These are phyloP conservation scores for Halichondria panicea DNA, from an alignment of 37 sponge, comb jelly and placozoan genomes.

Conservation along the genomic window DNA sequence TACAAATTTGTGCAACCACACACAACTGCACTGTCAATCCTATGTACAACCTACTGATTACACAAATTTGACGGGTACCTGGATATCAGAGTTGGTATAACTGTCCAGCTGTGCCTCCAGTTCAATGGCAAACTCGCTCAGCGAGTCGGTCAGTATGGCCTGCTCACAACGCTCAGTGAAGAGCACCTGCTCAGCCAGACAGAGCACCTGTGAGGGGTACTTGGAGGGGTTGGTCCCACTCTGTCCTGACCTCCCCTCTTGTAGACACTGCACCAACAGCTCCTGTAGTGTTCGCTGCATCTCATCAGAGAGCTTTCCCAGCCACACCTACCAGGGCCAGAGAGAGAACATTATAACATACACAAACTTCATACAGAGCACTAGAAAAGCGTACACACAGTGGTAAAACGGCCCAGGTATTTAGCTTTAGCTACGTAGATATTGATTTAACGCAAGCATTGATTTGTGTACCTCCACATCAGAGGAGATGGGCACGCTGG, in stretches of 20 bases:
- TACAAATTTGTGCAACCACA: too few relatives aligned
- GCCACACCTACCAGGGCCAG: constrained; percentile 68
- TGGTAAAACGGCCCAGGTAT: too few relatives aligned
- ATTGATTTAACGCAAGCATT: too few relatives aligned
- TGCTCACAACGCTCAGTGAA: constrained; percentile 96
- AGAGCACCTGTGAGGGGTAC: constrained; percentile 93
- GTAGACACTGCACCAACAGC: constrained; percentile 73
- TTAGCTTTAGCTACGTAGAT: too few relatives aligned
- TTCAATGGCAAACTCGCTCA: constrained; percentile 83
- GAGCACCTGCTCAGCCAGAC: constrained; percentile 84
- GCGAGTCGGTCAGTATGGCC: constrained; percentile 66
- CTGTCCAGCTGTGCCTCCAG: constrained; percentile 87
- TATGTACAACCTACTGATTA: too few relatives aligned
- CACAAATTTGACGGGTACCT: constrained; percentile 30
- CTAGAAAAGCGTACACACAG: too few relatives aligned
- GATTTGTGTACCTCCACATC: constrained; percentile 93
- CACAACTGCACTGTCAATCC: too few relatives aligned
- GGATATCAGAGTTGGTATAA: constrained; percentile 76
- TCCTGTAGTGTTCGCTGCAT: constrained; percentile 88
- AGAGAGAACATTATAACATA: too few relatives aligned
- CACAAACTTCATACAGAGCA: too few relatives aligned
- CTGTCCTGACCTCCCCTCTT: constrained; percentile 23
- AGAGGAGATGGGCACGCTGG: constrained; percentile 62
- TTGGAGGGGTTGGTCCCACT: constrained; percentile 62
- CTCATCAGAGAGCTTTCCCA: constrained; percentile 76